A percentile compares a stretch with the other conserved stretches of the same genome.
phyloP scores from a whole-genome alignment of 2,888 invertebrate species.

The Carpatolechia fugitivella region DNA sequence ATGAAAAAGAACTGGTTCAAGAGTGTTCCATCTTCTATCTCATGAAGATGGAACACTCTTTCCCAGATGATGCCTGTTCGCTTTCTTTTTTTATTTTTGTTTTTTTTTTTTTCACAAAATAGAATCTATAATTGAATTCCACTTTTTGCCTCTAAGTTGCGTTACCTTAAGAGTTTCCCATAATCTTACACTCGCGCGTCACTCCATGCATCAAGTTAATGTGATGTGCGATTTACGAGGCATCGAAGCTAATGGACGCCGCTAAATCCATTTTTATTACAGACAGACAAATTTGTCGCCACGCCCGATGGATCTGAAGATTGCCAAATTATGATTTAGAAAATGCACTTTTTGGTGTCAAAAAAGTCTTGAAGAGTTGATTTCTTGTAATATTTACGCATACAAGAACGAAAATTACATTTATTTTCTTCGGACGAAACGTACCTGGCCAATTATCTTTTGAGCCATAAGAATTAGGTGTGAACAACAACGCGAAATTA shows the following conservation, averaged over 20 bases:
- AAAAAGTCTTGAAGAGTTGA: background rate
- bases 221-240: slow-evolving; percentile 59
- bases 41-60: too few relatives aligned
- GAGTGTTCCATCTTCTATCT: too few relatives aligned
- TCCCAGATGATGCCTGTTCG: too few relatives aligned
- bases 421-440: too few relatives aligned
- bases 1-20: too few relatives aligned
- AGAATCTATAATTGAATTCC: background rate
- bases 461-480: too few relatives aligned
- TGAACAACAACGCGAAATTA: too few relatives aligned
- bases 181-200: slow-evolving; percentile 47
- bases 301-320: slow-evolving; percentile 14
- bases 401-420: too few relatives aligned
- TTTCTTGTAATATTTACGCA: background rate
- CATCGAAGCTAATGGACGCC: slow-evolving; percentile 54
- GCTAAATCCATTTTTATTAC: slow-evolving; percentile 46
- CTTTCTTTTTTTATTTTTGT: background rate
- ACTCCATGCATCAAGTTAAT: slow-evolving; percentile 68
- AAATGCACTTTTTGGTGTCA: background rate
- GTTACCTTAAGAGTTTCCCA: slow-evolving; percentile 21
- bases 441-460: too few relatives aligned
- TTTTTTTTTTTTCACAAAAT: background rate
- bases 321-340: slow-evolving; percentile 18
- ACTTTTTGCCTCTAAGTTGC: slow-evolving; percentile 2
- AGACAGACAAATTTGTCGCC: slow-evolving; percentile 28